phyloP scores from a whole-genome alignment of 2,888 invertebrate genomes.

The Cheilosia impressa region DNA sequence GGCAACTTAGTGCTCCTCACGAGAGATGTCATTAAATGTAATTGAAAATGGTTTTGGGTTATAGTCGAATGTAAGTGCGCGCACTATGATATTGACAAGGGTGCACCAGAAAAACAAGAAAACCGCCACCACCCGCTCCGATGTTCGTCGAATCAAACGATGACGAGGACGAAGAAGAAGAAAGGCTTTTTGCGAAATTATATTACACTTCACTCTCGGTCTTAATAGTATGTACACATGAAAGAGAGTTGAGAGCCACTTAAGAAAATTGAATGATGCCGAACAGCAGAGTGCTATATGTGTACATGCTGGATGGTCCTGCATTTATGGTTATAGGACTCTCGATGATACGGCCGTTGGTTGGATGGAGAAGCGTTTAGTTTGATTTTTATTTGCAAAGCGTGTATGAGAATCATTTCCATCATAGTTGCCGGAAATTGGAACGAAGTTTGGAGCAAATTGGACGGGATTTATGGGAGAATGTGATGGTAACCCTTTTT shows the following conservation, averaged over 20 bases:
- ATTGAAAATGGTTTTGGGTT: slow-evolving; percentile 73
- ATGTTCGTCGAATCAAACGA: background rate
- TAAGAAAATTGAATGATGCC: slow-evolving; percentile 70
- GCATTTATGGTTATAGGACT: slow-evolving; percentile 22
- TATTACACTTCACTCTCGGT: slow-evolving; percentile 58
- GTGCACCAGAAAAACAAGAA: background rate
- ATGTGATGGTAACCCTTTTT: background rate
- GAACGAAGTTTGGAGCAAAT: background rate
- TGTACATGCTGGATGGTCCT: background rate
- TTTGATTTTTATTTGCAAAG: slow-evolving; percentile 57
- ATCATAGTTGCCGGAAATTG: background rate
- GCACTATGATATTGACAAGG: slow-evolving; percentile 10
- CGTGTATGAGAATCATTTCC: background rate
- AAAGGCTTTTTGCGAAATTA: slow-evolving; percentile 68
- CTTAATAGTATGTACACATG: slow-evolving; percentile 70
- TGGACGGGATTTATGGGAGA: background rate
- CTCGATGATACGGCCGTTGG: slow-evolving; percentile 13
- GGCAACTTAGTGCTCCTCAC: slow-evolving; percentile 46
- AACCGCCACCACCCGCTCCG: background rate
- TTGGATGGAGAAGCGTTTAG: slow-evolving; percentile 36
- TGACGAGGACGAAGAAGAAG: background rate
- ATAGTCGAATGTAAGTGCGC: slow-evolving; percentile 14
- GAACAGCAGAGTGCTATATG: background rate
- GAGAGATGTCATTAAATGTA: slow-evolving; percentile 67
- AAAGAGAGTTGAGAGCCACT: slow-evolving; percentile 70